Base-by-base conservation (phyloP, 2,797 vertebrate species). In the Naso thynnoides region DNA sequence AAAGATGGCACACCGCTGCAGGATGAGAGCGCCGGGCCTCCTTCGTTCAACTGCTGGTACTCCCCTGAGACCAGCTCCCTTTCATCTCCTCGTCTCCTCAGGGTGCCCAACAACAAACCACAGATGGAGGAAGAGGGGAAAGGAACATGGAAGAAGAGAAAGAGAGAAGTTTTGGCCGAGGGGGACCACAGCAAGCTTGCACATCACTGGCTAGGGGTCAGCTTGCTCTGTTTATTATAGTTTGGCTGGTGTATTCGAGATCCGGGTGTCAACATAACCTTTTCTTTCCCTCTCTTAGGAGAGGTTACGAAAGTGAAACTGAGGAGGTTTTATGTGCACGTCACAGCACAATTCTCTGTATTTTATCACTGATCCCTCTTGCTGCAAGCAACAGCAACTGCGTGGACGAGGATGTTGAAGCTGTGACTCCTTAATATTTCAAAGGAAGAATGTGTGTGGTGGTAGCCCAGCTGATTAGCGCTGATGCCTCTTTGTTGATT, bases 21-120 rank as follows among this genome's bases (percentile, higher is more conserved):
- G 83, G 78, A 73, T 63, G 61, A 60, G 85, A 85, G 69, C 24
- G 53, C 55, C 38, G 84, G 86, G 88, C 83, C 89, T 89, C 83
- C 84, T 79, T 48, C 55, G 47, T 69, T 84, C 88, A 81, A 62
- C 66, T 11, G 70, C 77, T 71, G 73, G 71, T 38, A 67, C 73
- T 93, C 93, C 86, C 91, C 41, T 8, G 90, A 79, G 93, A 94
- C 67, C 70, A 21, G 56, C 75, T 81, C 67, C 39, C 88, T 95
- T 95, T 95, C 88, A 95, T 95, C 93, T 93, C 83, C 48, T 36
- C 39, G 63, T 84, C 82, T 93, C 93, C 92, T 93, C 76, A 2
- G 89, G 93, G 89, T 85, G 86, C 77, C 83, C 84, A 85, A 91
- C 90, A 93, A 93, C 87, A 90, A 86, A 85, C 68, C 76, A 59